Conservation (phyloP, 1,140 invertebrate species). For the Heterodera schachtii region DNA sequence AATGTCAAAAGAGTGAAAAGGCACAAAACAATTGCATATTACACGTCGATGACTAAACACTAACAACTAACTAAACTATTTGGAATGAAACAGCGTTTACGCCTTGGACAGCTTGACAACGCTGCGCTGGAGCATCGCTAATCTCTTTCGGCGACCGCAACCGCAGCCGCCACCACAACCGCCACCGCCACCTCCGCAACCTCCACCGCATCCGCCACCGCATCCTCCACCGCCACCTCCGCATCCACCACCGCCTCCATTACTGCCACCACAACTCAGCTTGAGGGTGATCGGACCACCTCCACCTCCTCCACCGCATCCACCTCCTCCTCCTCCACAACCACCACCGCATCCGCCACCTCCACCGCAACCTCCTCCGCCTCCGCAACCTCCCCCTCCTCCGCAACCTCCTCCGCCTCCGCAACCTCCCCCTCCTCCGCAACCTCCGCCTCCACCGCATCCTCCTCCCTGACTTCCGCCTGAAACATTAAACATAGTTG, state of each 20-base stretch:
- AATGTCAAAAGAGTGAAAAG: background rate
- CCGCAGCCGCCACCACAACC: background rate
- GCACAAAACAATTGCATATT: background rate
- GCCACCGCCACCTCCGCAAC: conserved; percentile 6
- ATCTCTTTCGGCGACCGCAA: conserved; percentile 20
- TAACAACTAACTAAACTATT: background rate
- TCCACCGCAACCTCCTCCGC: background rate
- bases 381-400: background rate
- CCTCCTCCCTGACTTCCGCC: background rate
- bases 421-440: background rate
- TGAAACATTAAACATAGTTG: background rate
- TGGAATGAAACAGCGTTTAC: background rate
- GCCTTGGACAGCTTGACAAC: conserved; percentile 19
- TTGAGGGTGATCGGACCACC: background rate
- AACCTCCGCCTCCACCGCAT: background rate
- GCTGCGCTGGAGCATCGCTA: conserved; percentile 19
- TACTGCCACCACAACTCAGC: background rate
- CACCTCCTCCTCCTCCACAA: background rate
- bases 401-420: background rate
- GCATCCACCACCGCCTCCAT: background rate
- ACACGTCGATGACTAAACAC: background rate
- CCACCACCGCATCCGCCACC: background rate
- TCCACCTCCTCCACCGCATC: conserved; percentile 18
- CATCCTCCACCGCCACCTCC: conserved; percentile 11
- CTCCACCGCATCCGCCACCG: background rate